A percentile compares a stretch with the other conserved stretches of the same genome.
Evolutionary conservation across 2,888 invertebrate genomes (phyloP).

Genomic region (Anthrax anthrax): DNA sequence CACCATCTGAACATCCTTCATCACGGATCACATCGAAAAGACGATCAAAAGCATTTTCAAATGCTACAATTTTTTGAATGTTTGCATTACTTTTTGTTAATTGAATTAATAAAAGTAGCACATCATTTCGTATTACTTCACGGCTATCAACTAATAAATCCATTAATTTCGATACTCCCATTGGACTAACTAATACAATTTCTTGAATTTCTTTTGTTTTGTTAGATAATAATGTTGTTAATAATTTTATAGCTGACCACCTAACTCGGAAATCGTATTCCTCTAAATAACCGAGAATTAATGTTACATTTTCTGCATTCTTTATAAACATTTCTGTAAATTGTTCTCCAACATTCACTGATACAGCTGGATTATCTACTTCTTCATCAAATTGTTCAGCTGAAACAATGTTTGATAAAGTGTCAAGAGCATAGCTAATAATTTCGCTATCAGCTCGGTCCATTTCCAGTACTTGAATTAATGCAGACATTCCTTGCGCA

Average conservation of each 20-base stretch:
- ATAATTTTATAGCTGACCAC: conserved; percentile 74
- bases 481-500: conserved; percentile 74
- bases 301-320: conserved; percentile 65
- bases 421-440: conserved; percentile 80
- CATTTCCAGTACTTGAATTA: conserved; percentile 65
- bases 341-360: conserved; percentile 70
- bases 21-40: conserved; percentile 83
- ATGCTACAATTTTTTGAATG: conserved; percentile 97
- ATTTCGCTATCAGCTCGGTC: conserved; percentile 88
- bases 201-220: conserved; percentile 78
- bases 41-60: conserved; percentile 95
- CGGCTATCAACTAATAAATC: conserved; percentile 86
- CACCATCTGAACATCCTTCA: conserved; percentile 88
- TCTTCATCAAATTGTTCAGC: conserved; percentile 71
- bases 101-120: conserved; percentile 76
- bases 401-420: conserved; percentile 79
- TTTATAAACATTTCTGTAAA: conserved; percentile 97
- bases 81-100: conserved; percentile 75
- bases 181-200: conserved; percentile 76
- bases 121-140: conserved; percentile 92
- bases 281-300: conserved; percentile 72
- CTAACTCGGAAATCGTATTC: conserved; percentile 92
- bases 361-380: conserved; percentile 47
- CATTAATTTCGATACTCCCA: conserved; percentile 96
- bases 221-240: conserved; percentile 77